Evolutionary conservation across 2,888 invertebrate species (phyloP).

Genomic region (Seladonia tumulorum): DNA sequence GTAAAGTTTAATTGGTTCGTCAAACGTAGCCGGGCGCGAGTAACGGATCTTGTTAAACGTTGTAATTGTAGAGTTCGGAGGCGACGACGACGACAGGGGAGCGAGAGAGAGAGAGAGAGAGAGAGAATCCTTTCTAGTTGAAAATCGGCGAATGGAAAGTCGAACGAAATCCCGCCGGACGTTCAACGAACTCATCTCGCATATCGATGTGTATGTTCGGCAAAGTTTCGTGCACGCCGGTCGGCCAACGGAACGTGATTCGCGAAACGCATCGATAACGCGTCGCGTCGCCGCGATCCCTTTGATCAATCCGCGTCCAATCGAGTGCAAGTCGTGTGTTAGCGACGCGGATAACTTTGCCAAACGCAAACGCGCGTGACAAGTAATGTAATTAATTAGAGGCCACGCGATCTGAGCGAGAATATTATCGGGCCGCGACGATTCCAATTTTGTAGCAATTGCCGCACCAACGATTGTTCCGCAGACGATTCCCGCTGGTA

Average conservation of each 20-base stretch:
- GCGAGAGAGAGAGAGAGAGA: not conserved
- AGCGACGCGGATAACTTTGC: conserved; percentile 60
- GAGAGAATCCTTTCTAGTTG: not conserved
- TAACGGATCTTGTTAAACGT: conserved; percentile 21
- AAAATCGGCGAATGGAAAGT: conserved; percentile 5
- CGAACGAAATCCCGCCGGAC: conserved; percentile 21
- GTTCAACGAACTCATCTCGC: conserved; percentile 9
- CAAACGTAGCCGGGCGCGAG: not conserved
- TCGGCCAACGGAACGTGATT: conserved; percentile 20
- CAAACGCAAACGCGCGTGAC: conserved; percentile 59
- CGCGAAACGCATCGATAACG: conserved; percentile 36
- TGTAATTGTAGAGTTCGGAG: conserved; percentile 21
- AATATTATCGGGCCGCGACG: conserved; percentile 20
- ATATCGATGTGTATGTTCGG: not conserved
- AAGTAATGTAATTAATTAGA: conserved; percentile 67
- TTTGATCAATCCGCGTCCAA: conserved; percentile 67
- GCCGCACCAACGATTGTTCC: not conserved
- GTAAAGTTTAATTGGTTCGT: conserved; percentile 31
- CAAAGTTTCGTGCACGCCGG: not conserved
- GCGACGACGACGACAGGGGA: not conserved
- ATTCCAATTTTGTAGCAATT: conserved; percentile 16
- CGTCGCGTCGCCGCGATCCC: conserved; percentile 43
- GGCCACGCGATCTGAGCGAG: conserved; percentile 30
- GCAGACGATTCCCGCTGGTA: not conserved
- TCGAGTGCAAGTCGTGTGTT: conserved; percentile 44